Evolutionary conservation across 2,797 vertebrate genomes (phyloP), one percentile per base, ranked within the genome.

Genomic region (Protosalanx chinensis): DNA sequence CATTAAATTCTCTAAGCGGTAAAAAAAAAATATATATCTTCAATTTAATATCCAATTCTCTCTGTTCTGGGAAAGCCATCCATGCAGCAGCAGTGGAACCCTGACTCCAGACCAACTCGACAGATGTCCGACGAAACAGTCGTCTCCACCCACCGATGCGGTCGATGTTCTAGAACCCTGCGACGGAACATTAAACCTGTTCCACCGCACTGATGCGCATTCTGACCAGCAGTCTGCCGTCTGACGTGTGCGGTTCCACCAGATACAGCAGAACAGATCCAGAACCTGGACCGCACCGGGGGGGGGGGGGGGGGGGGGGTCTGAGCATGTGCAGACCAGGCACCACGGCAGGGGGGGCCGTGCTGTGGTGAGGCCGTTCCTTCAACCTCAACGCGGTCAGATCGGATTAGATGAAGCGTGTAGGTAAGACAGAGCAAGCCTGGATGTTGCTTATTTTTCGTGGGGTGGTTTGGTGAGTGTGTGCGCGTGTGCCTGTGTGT

Each of bases 211-310:
- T 16, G 15, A 53, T 20, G 29, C 68, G 70, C 71, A 73, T 77
- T 71, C 81, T 77, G 27, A 49, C 64, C 33, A 2, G 23, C 82
- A 69, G 68, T 56, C 49, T 76, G 72, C 72, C 70, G 74, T 73
- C 72, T 23, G 23, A 68, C 62, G 59, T 68, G 70, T 74, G 70
- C 3, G 69, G 83, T 75, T 80, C n/a, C 18, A 63, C 35, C 70
- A 7, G 29, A 62, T 3, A 20, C 49, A 32, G 46, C 3, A 37
- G 16, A 67, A 70, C 66, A 67, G 16, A 72, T 72, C 18, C 18
- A 77, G 76, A 86, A 86, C 74, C 84, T 76, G 83, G 82, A 80
- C 82, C 83, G 83, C 74, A 66, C 86, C 75, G 0, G 16, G 13
- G 51, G 18, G 51, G 3, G 15, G 1, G 51, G 49, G 49, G 49